These are phyloP conservation scores for Elgonia sp. DNA, from an alignment of 2,888 invertebrate species.

Conservation along the genomic window DNA sequence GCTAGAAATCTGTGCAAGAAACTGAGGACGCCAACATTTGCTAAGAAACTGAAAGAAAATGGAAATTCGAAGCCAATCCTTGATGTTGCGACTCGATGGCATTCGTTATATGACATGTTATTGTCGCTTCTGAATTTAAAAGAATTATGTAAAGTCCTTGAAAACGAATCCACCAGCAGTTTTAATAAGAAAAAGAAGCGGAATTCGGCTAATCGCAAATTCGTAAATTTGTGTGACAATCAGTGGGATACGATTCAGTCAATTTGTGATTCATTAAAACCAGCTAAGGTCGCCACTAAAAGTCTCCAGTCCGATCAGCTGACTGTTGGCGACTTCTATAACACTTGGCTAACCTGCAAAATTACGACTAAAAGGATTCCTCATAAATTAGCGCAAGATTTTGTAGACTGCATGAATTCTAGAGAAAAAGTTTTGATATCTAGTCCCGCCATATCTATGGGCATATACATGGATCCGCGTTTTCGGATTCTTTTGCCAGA, in stretches of 20 bases:
- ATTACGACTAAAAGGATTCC: background rate
- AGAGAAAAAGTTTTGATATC: background rate
- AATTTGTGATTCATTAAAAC: background rate
- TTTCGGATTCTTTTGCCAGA: background rate
- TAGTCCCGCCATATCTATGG: background rate
- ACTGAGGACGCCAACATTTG: constrained; percentile 1
- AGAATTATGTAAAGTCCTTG: background rate
- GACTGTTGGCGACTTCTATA: background rate
- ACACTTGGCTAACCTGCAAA: background rate
- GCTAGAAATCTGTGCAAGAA: background rate
- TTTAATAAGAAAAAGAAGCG: background rate
- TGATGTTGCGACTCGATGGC: background rate
- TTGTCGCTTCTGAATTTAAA: background rate
- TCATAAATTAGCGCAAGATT: background rate
- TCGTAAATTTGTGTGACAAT: background rate
- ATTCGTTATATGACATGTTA: background rate
- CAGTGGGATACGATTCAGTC: background rate
- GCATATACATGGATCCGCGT: background rate
- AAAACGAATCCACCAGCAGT: background rate
- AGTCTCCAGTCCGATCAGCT: background rate
- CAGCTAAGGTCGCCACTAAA: background rate
- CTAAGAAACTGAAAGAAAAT: background rate
- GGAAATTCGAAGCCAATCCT: background rate
- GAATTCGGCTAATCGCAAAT: background rate
- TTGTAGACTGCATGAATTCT: background rate